Percentiles rank a stretch among this genome's conserved stretches.
Conservation (phyloP, 1,140 invertebrate genomes). For the Drosophila nasuta region DNA sequence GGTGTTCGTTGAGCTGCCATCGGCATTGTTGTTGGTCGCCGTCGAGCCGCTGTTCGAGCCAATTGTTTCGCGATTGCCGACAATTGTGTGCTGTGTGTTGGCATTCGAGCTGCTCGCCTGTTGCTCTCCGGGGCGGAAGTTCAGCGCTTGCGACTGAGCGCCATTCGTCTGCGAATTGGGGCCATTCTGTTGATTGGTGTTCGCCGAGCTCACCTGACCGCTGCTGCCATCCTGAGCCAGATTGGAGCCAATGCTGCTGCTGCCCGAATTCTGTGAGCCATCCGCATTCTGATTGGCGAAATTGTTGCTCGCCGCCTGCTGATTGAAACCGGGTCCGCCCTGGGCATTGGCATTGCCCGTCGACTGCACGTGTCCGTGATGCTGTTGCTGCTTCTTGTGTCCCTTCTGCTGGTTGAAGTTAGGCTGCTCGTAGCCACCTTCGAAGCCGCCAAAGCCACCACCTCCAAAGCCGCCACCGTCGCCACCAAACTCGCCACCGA, state of each 20-base stretch:
- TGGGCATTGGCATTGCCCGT: constrained; percentile 66
- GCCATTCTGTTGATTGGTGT: constrained; percentile 64
- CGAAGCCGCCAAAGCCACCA: constrained; percentile 36
- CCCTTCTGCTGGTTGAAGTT: no score
- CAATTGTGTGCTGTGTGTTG: constrained; percentile 59
- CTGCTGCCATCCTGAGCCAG: constrained; percentile 75
- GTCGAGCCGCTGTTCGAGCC: constrained; percentile 69
- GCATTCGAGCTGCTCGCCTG: constrained; percentile 76
- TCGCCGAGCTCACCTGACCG: constrained; percentile 79
- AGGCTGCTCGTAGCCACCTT: constrained; percentile 25
- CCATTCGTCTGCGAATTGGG: constrained; percentile 26
- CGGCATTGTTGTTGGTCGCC: constrained; percentile 70
- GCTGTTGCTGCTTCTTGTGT: constrained; percentile 6
- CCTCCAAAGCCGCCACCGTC: no score
- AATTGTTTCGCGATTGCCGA: constrained; percentile 54
- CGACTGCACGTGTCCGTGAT: constrained; percentile 45
- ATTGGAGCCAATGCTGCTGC: constrained; percentile 79
- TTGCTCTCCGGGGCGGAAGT: constrained; percentile 64
- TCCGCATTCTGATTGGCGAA: constrained; percentile 55
- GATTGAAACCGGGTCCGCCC: constrained; percentile 64
- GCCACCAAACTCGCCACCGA: no score
- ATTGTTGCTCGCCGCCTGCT: constrained; percentile 82
- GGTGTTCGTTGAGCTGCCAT: constrained; percentile 65
- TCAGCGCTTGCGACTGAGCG: constrained; percentile 77
- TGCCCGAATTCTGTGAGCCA: constrained; percentile 60